phyloP scores from a whole-genome alignment of 2,113 vertebrate genomes.

The Irena cyanogastra region DNA sequence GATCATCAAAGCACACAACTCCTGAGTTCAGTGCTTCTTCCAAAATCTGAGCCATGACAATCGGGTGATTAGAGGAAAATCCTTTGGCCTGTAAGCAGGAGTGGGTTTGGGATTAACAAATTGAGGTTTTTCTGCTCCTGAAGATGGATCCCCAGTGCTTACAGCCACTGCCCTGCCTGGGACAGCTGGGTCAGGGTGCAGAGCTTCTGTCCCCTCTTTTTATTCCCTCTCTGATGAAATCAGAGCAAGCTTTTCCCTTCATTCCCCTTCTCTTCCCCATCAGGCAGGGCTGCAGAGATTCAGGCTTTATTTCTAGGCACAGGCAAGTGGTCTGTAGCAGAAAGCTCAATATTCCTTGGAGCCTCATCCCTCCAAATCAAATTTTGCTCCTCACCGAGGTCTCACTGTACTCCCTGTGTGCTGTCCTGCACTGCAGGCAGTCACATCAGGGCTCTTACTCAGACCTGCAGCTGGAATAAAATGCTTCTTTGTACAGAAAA shows the following conservation, averaged over 20 bases:
- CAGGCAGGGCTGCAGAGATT: not conserved
- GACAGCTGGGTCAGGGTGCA: accelerated
- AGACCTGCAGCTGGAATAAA: not conserved
- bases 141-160: not conserved
- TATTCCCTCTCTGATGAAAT: not conserved
- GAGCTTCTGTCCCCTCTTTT: not conserved
- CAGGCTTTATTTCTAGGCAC: not conserved
- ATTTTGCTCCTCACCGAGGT: not conserved
- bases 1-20: not conserved
- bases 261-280: not conserved
- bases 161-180: not conserved
- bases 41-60: not conserved
- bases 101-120: not conserved
- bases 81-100: not conserved
- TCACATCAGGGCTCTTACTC: not conserved
- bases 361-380: not conserved
- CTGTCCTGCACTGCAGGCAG: not conserved
- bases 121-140: not conserved
- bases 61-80: not conserved
- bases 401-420: not conserved
- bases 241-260: not conserved
- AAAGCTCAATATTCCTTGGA: not conserved
- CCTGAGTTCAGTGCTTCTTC: not conserved
- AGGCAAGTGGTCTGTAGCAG: not conserved
- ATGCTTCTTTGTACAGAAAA: not conserved